These are phyloP conservation scores for Drosophila longiperda DNA, from an alignment of 2,888 invertebrate species.

Conservation along the genomic window DNA sequence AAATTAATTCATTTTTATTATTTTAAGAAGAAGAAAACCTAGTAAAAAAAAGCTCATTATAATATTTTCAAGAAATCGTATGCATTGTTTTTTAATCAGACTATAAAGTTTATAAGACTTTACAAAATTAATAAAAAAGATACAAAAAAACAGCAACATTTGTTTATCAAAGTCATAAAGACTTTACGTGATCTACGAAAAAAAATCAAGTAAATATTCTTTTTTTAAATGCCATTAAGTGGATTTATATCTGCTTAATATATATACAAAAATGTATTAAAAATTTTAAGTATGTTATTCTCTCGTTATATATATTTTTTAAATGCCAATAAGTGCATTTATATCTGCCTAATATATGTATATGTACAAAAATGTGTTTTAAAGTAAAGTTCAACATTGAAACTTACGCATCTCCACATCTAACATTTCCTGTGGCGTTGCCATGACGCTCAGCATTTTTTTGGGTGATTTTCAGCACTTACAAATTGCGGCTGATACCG, in stretches of 20 bases:
- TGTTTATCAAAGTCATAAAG: not conserved
- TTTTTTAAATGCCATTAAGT: not conserved
- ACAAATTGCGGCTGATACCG: conserved; percentile 1
- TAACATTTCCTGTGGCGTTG: conserved; percentile 41
- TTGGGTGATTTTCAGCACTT: conserved; percentile 3
- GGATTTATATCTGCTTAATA: no score
- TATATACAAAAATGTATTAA: not conserved
- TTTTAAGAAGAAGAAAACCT: not conserved
- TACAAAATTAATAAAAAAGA: not conserved
- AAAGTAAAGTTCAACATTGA: no score
- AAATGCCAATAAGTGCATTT: not conserved
- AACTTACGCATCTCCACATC: conserved; percentile 54
- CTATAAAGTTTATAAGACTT: not conserved
- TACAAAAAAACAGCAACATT: not conserved
- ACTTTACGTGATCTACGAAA: not conserved
- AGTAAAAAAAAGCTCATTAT: not conserved
- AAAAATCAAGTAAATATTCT: not conserved
- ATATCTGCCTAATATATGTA: no score
- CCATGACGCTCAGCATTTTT: conserved; percentile 48
- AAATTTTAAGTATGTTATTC: not conserved
- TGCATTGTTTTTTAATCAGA: not conserved
- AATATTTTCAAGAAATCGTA: not conserved
- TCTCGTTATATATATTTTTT: not conserved
- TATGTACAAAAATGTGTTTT: not conserved
- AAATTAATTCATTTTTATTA: not conserved